Evolutionary conservation across 2,888 invertebrate species (phyloP), one percentile per base, ranked within the genome.

Genomic region (Kuschelorhynchus macadamiae): DNA sequence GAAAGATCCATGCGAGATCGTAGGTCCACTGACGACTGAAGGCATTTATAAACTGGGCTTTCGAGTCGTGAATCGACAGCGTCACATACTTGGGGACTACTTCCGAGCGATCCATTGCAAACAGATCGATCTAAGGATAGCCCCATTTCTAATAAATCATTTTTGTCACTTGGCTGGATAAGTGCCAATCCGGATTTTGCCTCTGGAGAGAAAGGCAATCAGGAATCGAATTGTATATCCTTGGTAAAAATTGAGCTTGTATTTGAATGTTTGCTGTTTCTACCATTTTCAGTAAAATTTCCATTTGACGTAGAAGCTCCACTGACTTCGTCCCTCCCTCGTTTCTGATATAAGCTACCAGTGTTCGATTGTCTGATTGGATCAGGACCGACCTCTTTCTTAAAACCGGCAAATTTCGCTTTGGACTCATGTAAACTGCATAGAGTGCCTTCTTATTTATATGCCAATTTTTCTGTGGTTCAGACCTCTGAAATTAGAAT

Each of bases 1-100:
- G 79, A 53, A 79, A 79, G 7, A 77, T 61, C 71, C 78, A 78
- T 0, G 67, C 70, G 8, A 67, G 53, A 2, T 52, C 12, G 18
- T 42, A 53, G 16, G 11, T 39, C 70, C 70, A 71, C 11, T 18
- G 17, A 17, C 39, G 70, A 65, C 67, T 71, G 70, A 71, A 72
- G 4, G 68, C 71, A 53, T 72, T 44, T 50, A 65, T 53, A 20
- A 72, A 71, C 2, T 2, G 18, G 5, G 71, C 68, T 41, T 60
- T 20, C 17, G 14, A 18, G 44, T 72, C 67, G 11, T 39, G 46
- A 14, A 49, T 21, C n/a, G 61, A 56, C 16, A 61, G 18, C 11
- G 59, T 44, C 8, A 63, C 63, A 44, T 71, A 71, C 9, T 16
- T 53, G 16, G 59, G 52, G 12, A 71, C 71, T 57, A 72, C 71